phyloP scores from a whole-genome alignment of 2,113 vertebrate species.

The Tauraco erythrolophus region DNA sequence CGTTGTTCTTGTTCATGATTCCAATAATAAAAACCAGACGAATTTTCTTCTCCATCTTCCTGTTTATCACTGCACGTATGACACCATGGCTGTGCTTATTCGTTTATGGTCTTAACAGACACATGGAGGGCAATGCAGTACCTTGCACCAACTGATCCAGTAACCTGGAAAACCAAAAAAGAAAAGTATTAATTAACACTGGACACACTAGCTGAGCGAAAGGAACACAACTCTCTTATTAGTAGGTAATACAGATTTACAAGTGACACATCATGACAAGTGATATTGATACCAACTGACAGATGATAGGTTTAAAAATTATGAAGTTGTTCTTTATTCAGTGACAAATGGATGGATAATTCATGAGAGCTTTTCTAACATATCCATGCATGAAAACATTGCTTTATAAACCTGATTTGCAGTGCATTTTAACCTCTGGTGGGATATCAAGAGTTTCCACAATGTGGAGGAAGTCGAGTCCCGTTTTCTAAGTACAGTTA shows the following conservation, averaged over 20 bases:
- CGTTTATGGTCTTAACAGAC: background rate
- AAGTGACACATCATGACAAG: background rate
- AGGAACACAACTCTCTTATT: background rate
- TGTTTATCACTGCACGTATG: background rate
- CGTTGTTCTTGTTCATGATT: background rate
- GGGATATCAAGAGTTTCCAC: background rate
- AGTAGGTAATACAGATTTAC: background rate
- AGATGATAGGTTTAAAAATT: background rate
- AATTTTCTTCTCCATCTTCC: background rate
- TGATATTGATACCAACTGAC: background rate
- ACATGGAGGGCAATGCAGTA: background rate
- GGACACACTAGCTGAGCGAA: background rate
- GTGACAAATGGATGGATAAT: background rate
- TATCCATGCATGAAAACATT: background rate
- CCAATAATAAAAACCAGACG: background rate
- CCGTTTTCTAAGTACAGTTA: background rate
- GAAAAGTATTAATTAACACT: background rate
- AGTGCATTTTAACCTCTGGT: background rate
- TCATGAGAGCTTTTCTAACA: background rate
- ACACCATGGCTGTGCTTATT: background rate
- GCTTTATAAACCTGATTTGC: background rate
- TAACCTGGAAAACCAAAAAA: background rate
- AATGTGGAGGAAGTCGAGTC: background rate
- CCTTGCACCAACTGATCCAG: background rate
- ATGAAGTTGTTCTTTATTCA: background rate